Base-by-base conservation (phyloP, 2,113 vertebrate species). In the Oxygymnocypris stewartii region DNA sequence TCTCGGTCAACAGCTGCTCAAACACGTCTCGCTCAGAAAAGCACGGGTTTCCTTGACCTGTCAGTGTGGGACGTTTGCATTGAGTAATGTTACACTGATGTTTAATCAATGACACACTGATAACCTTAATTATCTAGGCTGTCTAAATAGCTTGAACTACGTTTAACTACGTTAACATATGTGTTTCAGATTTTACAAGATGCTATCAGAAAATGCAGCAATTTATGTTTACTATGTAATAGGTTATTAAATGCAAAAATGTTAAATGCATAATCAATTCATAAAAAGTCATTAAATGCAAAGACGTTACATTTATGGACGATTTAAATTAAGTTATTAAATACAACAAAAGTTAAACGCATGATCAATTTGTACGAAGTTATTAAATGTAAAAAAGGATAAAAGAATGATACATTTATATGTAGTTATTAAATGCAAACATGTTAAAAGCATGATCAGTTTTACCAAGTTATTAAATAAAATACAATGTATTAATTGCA, bases 11-110 rank as follows among this genome's bases (percentile, higher is more conserved):
- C 80, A 69, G 80, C 28, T 82, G 80, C 37, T 4, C 1, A 25
- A 63, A 31, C 14, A 1, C 20, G 0, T 25, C 44, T 2, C 42
- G 44, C 61, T 82, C 37, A 47, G 42, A 69, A 83, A 83, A 54
- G 65, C 81, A 23, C n/a, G 61, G 20, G n/a, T 71, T 83, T 69
- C 81, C 88, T 92, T 93, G 94, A 94, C 92, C 94, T 94, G 94
- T 94, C 90, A 5, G 81, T 71, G 28, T 54, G 81, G 25, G 44
- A 65, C 35, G 80, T 49, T 67, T 37, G 44, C 6, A 18, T 35
- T 81, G 79, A 81, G 7, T 81, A 10, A 63, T 81, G 79, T 81
- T 63, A 65, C 57, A 63, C 57, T 81, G 3, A 61, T 23, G 8
- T 81, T 81, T 81, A 23, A 80, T 31, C 42, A 81, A 85, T 11